Percentiles rank a stretch among this genome's conserved stretches.
phyloP scores from a whole-genome alignment of 2,888 invertebrate genomes.

The Andrena praecox region DNA sequence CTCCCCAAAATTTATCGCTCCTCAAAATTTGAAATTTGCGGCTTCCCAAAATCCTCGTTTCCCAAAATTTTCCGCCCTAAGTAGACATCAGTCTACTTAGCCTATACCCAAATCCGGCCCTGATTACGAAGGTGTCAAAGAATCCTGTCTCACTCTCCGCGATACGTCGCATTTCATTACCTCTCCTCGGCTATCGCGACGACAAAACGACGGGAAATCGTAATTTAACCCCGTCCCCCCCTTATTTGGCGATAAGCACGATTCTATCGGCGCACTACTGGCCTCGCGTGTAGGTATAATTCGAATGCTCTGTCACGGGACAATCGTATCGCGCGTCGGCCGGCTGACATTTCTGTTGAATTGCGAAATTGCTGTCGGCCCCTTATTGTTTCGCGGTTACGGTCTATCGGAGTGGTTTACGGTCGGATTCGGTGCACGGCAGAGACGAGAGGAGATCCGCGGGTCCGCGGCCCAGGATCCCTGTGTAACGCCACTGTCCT shows the following conservation, averaged over 20 bases:
- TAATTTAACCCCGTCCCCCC: conserved; percentile 24
- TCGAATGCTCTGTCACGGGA: conserved; percentile 50
- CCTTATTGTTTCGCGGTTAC: conserved; percentile 59
- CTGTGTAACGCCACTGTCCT: conserved; percentile 58
- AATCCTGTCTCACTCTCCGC: neutral
- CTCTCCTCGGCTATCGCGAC: neutral
- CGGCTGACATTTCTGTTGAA: conserved; percentile 57
- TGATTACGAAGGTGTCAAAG: neutral
- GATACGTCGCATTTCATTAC: neutral
- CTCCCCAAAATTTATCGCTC: too few species aligned
- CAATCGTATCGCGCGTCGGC: conserved; percentile 54
- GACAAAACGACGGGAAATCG: conserved; percentile 25
- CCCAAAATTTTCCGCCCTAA: too few species aligned
- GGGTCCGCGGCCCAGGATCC: conserved; percentile 22
- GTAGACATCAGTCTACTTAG: too few species aligned
- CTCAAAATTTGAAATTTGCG: too few species aligned
- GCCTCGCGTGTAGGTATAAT: conserved; percentile 26
- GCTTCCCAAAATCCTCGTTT: too few species aligned
- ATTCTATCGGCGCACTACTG: conserved; percentile 4
- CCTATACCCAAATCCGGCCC: too few species aligned
- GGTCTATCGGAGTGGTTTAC: conserved; percentile 39
- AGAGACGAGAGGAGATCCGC: conserved; percentile 34
- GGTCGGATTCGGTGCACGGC: conserved; percentile 13
- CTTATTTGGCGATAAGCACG: conserved; percentile 18
- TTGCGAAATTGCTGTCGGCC: conserved; percentile 50